Evolutionary conservation across 2,797 vertebrate species (phyloP).

Genomic region (Etheostoma nigrum): DNA sequence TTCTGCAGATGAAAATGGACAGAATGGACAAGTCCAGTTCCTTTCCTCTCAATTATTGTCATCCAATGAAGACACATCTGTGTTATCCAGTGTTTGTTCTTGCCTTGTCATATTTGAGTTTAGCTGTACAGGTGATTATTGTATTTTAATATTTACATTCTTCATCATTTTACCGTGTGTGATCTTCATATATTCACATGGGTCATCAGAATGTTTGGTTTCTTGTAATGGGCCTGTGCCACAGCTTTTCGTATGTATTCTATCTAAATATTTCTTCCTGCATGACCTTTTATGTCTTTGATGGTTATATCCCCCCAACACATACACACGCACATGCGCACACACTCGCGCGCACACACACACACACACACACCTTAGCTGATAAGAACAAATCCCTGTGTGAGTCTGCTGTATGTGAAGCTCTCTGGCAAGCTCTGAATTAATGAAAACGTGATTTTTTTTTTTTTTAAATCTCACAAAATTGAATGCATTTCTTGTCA

Average conservation of each 20-base stretch:
- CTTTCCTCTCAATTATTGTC: neutral
- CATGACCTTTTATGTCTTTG: neutral
- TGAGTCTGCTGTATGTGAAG: too few species aligned
- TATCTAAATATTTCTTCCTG: neutral
- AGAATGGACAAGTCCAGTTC: conserved; percentile 4
- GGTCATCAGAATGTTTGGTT: too few species aligned
- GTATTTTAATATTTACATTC: neutral
- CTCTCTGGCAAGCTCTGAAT: neutral
- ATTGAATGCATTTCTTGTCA: neutral
- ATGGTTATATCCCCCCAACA: too few species aligned
- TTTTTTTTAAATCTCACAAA: neutral
- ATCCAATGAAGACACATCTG: neutral
- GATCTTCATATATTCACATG: too few species aligned
- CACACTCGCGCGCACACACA: too few species aligned
- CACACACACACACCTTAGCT: neutral
- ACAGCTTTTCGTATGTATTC: neutral
- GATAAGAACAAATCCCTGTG: neutral
- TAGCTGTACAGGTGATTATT: neutral
- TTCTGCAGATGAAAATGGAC: conserved; percentile 2
- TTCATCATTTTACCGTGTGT: neutral
- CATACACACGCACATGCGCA: too few species aligned
- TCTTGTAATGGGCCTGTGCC: too few species aligned
- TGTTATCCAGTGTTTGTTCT: neutral
- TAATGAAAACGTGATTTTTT: neutral
- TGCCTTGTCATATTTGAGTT: neutral